These are phyloP conservation scores for Lasioglossum villosulum DNA, from an alignment of 2,888 invertebrate genomes.

Conservation along the genomic window DNA sequence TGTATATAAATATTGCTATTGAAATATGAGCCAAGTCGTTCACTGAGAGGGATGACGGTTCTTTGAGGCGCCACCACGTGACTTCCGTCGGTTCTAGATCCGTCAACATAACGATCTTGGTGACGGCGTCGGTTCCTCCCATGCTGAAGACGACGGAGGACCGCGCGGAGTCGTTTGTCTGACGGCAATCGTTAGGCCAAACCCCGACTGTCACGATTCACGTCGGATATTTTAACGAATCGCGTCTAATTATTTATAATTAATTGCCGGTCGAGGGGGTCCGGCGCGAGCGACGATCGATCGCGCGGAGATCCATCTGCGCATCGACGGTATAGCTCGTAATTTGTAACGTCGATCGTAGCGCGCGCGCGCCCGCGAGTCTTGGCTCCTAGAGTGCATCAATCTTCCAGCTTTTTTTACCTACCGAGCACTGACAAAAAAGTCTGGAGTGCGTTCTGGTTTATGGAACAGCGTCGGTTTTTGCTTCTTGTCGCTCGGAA, in stretches of 20 bases:
- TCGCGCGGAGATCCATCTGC: slow-evolving; percentile 37
- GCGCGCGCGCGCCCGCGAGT: slow-evolving; percentile 2
- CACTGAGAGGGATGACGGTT: not conserved
- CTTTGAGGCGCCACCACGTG: slow-evolving; percentile 66
- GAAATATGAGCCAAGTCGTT: not conserved
- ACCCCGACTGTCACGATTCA: slow-evolving; percentile 61
- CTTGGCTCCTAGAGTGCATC: slow-evolving; percentile 37
- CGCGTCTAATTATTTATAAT: slow-evolving; percentile 81
- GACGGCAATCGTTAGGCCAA: slow-evolving; percentile 70
- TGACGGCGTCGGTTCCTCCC: slow-evolving; percentile 81
- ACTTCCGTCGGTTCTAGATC: slow-evolving; percentile 78
- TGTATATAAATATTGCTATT: no score
- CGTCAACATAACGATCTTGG: slow-evolving; percentile 84
- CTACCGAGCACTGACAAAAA: slow-evolving; percentile 21
- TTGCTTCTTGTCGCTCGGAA: slow-evolving; percentile 5
- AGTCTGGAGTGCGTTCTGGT: slow-evolving; percentile 14
- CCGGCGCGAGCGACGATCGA: slow-evolving; percentile 43
- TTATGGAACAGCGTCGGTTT: not conserved
- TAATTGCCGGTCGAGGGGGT: slow-evolving; percentile 67
- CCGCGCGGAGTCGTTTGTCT: slow-evolving; percentile 69
- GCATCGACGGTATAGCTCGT: slow-evolving; percentile 44
- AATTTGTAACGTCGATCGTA: slow-evolving; percentile 69
- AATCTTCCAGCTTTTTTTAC: slow-evolving; percentile 46
- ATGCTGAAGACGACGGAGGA: slow-evolving; percentile 57
- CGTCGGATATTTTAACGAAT: slow-evolving; percentile 79